Conservation (phyloP, 2,888 invertebrate genomes). For the Quadroppia sp. region DNA sequence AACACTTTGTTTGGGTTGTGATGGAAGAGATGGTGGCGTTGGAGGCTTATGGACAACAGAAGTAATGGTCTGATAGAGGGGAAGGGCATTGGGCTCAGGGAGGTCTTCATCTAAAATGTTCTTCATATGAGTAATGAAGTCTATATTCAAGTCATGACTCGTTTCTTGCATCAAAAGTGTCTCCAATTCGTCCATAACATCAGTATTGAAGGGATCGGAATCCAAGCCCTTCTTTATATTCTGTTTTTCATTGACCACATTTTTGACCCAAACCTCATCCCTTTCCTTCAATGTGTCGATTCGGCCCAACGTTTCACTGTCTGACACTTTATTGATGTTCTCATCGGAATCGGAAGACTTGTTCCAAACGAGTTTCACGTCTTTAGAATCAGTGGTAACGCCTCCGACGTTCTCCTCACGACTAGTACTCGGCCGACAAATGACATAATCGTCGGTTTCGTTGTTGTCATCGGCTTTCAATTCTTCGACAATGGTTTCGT, state of each 20-base stretch:
- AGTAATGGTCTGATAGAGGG: too few relatives aligned
- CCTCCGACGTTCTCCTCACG: slow-evolving; percentile 24
- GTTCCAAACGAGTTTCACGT: slow-evolving; percentile 2
- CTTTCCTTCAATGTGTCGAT: background rate
- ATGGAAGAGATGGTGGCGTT: background rate
- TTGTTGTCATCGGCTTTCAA: slow-evolving; percentile 7
- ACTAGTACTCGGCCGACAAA: slow-evolving; percentile 30
- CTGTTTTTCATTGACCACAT: background rate
- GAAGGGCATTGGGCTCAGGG: slow-evolving; percentile 7
- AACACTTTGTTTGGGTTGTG: slow-evolving; percentile 10
- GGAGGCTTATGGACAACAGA: too few relatives aligned
- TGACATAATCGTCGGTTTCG: slow-evolving; percentile 24
- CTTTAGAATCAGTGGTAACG: background rate
- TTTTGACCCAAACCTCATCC: background rate
- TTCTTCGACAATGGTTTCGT: slow-evolving; percentile 30
- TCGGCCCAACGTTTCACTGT: slow-evolving; percentile 11
- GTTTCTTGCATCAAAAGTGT: slow-evolving; percentile 9
- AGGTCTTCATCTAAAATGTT: slow-evolving; percentile 38
- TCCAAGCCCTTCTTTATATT: background rate
- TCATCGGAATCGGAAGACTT: slow-evolving; percentile 20
- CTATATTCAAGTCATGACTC: slow-evolving; percentile 24
- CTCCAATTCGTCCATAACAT: slow-evolving; percentile 35
- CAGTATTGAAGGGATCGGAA: slow-evolving; percentile 26
- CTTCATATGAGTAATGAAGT: slow-evolving; percentile 37
- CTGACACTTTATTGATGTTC: background rate